phyloP scores from a whole-genome alignment of 2,113 vertebrate genomes.

The Pristiophorus japonicus region DNA sequence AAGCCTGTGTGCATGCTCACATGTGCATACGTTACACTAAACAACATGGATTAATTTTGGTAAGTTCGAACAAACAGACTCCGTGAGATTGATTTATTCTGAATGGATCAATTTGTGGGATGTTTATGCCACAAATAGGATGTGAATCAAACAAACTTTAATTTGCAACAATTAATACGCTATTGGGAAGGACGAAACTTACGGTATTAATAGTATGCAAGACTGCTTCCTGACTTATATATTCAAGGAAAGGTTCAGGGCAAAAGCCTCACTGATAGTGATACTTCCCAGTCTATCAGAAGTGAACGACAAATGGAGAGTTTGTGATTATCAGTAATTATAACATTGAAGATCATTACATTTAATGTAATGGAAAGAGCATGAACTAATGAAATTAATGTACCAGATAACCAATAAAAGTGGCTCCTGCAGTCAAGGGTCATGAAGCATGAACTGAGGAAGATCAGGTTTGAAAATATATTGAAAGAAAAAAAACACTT shows the following conservation, averaged over 20 bases:
- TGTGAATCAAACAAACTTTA: not conserved
- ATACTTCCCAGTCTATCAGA: not conserved
- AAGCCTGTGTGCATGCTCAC: too few relatives aligned
- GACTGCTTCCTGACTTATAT: not conserved
- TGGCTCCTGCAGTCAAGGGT: not conserved
- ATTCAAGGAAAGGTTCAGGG: not conserved
- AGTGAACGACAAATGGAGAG: not conserved
- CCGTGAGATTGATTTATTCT: not conserved
- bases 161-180: not conserved
- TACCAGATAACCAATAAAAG: not conserved
- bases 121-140: not conserved
- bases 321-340: not conserved
- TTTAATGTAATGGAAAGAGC: not conserved
- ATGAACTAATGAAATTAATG: not conserved
- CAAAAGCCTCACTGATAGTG: not conserved
- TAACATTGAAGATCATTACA: not conserved
- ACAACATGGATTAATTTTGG: not conserved
- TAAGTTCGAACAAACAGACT: not conserved
- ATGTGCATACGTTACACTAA: too few relatives aligned
- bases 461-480: not conserved
- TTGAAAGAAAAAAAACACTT: not conserved
- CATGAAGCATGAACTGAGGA: not conserved
- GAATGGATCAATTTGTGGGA: not conserved
- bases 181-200: not conserved
- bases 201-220: not conserved